Evolutionary conservation across 1,140 invertebrate genomes (phyloP).

Genomic region (Drosophila nasuta): DNA sequence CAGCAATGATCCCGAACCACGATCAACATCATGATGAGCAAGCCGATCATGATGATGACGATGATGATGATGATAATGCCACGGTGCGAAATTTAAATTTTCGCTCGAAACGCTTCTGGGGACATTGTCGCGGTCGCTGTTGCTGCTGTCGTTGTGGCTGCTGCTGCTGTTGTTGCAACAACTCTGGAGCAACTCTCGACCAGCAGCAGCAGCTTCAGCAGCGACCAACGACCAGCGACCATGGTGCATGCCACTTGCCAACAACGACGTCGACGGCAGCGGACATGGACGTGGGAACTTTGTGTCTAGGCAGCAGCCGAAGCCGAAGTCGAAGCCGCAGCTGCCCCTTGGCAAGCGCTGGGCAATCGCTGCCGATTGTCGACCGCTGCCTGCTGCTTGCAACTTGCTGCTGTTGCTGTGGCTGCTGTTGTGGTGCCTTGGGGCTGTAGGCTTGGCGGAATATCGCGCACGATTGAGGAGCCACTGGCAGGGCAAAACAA

Average conservation of each 20-base stretch:
- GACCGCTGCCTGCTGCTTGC: constrained; percentile 19
- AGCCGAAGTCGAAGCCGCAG: neutral
- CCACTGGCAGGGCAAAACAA: constrained; percentile 67
- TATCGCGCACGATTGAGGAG: constrained; percentile 69
- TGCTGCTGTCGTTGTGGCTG: constrained; percentile 10
- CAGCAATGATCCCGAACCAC: constrained; percentile 36
- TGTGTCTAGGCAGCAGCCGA: constrained; percentile 34
- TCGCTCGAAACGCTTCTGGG: constrained; percentile 81
- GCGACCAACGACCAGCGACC: constrained; percentile 25
- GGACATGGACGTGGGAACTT: constrained; percentile 74
- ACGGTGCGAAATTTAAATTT: constrained; percentile 83
- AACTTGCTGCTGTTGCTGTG: constrained; percentile 15
- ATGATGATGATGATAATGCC: constrained; percentile 37
- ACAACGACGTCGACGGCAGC: constrained; percentile 18
- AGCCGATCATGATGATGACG: constrained; percentile 12
- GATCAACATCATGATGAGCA: constrained; percentile 28
- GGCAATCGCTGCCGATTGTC: constrained; percentile 55
- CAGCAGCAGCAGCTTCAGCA: no score
- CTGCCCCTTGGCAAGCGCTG: constrained; percentile 47
- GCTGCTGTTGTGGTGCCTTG: constrained; percentile 43
- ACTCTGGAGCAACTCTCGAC: constrained; percentile 29
- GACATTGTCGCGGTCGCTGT: constrained; percentile 58
- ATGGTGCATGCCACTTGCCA: constrained; percentile 19
- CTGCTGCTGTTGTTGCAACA: constrained; percentile 34
- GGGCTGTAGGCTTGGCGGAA: constrained; percentile 73